Evolutionary conservation across 2,113 vertebrate genomes (phyloP).

Genomic region (Dromiciops gliroides): DNA sequence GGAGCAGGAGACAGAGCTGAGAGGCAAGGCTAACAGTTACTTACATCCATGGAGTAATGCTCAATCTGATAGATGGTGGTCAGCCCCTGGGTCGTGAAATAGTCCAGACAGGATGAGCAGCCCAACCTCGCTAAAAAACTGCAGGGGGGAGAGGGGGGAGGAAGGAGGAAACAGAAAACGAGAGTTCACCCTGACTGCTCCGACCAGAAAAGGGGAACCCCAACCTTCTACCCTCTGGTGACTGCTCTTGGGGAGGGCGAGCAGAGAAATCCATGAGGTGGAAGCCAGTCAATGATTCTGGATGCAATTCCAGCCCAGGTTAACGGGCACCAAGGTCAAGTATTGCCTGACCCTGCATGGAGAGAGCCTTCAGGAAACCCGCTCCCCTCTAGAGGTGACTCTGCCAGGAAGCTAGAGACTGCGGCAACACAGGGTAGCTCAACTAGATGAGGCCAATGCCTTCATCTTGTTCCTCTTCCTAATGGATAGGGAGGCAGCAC

Average conservation of each 20-base stretch:
- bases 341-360: background rate
- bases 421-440: background rate
- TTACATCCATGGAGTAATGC: conserved; percentile 99
- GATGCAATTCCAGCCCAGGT: background rate
- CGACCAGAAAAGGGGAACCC: conserved; percentile 83
- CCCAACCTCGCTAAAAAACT: conserved; percentile 99
- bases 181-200: conserved; percentile 88
- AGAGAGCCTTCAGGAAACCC: background rate
- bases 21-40: conserved; percentile 82
- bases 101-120: conserved; percentile 99
- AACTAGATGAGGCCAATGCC: background rate
- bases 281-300: background rate
- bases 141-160: conserved; percentile 83
- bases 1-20: conserved; percentile 67
- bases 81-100: conserved; percentile 99
- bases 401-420: background rate
- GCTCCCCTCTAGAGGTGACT: background rate
- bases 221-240: conserved; percentile 81
- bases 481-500: background rate
- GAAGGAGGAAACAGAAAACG: conserved; percentile 85
- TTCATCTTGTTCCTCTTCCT: background rate
- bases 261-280: background rate
- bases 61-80: conserved; percentile 99
- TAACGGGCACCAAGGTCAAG: conserved; percentile 13
- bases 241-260: conserved; percentile 43